phyloP scores from a whole-genome alignment of 2,888 invertebrate species.

The Catocala sponsa region DNA sequence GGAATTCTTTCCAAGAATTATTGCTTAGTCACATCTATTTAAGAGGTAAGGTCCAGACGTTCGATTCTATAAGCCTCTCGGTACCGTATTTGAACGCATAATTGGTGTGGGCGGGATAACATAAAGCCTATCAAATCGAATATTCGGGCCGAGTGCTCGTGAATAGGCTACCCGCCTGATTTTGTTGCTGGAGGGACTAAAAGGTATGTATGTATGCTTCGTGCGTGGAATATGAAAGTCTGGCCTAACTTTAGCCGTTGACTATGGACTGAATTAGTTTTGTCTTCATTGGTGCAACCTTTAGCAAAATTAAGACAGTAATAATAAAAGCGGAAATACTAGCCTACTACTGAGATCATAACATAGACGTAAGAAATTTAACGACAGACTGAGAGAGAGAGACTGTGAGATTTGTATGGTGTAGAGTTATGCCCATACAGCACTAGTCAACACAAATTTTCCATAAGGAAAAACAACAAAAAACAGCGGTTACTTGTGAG shows the following conservation, averaged over 20 bases:
- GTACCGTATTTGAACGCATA: constrained; percentile 43
- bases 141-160: constrained; percentile 46
- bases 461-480: too few species aligned
- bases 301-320: background rate
- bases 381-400: too few species aligned
- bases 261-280: background rate
- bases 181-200: constrained; percentile 41
- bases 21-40: constrained; percentile 36
- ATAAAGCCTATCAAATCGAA: constrained; percentile 49
- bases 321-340: too few species aligned
- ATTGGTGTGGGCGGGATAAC: constrained; percentile 49
- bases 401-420: too few species aligned
- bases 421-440: too few species aligned
- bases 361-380: too few species aligned
- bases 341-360: too few species aligned
- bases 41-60: constrained; percentile 26
- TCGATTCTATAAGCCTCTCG: constrained; percentile 30
- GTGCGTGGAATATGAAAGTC: constrained; percentile 32
- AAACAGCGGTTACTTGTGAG: too few species aligned
- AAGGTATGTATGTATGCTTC: constrained; percentile 23
- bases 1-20: constrained; percentile 22
- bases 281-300: background rate
- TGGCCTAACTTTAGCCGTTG: background rate
- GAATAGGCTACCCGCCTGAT: constrained; percentile 46
- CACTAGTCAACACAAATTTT: too few species aligned